These are phyloP conservation scores for Dendrolimus pini DNA, from an alignment of 2,888 invertebrate species.

Conservation along the genomic window DNA sequence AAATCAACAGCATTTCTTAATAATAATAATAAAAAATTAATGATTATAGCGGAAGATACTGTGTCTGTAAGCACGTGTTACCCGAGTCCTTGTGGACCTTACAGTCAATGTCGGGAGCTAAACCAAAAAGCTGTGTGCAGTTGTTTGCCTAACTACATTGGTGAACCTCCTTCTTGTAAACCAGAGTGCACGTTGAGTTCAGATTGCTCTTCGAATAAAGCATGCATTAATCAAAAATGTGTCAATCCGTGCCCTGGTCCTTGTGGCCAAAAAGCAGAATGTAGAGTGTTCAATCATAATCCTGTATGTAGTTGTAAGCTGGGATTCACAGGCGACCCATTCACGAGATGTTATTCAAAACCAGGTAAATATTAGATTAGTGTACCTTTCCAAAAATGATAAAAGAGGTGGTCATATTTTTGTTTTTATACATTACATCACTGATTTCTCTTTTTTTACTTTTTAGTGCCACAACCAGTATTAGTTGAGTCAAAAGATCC, in stretches of 20 bases:
- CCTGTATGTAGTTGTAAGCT: conserved; percentile 81
- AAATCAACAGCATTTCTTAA: conserved; percentile 4
- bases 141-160: conserved; percentile 81
- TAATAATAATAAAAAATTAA: conserved; percentile 4
- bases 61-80: conserved; percentile 66
- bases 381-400: too few species aligned
- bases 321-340: conserved; percentile 80
- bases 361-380: conserved; percentile 38
- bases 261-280: conserved; percentile 83
- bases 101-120: conserved; percentile 77
- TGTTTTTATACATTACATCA: not conserved
- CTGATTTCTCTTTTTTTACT: conserved; percentile 6
- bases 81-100: conserved; percentile 78
- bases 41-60: conserved; percentile 52
- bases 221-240: conserved; percentile 83
- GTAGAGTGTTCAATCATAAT: conserved; percentile 83
- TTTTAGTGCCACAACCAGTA: conserved; percentile 47
- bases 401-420: too few species aligned
- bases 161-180: conserved; percentile 81
- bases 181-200: conserved; percentile 82
- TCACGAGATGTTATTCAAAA: conserved; percentile 79
- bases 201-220: conserved; percentile 78
- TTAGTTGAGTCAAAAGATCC: conserved; percentile 70
- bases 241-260: conserved; percentile 82
- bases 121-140: conserved; percentile 81